phyloP scores from a whole-genome alignment of 2,888 invertebrate species.

The Acheta domesticus region DNA sequence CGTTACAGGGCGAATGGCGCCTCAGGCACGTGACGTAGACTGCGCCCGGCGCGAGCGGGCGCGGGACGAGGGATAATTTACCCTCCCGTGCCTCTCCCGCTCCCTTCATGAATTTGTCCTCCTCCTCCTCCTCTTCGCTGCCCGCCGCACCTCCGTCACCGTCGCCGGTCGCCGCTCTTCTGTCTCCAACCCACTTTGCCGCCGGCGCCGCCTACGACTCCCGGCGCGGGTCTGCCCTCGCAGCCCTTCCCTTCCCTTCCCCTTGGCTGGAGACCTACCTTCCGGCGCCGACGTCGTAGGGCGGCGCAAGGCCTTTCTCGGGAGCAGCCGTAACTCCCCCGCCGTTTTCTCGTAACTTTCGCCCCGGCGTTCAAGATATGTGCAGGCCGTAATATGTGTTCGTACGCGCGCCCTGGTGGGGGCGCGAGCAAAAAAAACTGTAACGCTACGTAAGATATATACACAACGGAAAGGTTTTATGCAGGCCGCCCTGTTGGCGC shows the following conservation, averaged over 20 bases:
- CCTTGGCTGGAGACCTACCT: no score
- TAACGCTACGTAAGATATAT: background rate
- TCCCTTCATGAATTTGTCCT: background rate
- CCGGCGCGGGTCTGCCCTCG: no score
- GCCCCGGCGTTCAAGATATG: background rate
- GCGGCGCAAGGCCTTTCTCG: no score
- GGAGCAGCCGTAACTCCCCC: background rate
- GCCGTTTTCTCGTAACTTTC: background rate
- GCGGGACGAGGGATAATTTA: conserved; percentile 4
- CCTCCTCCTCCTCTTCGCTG: no score
- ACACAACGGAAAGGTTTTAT: background rate
- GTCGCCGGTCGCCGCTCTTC: no score
- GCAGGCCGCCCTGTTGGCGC: background rate
- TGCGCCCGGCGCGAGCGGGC: background rate
- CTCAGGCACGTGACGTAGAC: background rate
- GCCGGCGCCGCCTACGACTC: no score
- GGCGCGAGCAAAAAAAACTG: background rate
- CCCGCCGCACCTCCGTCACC: no score
- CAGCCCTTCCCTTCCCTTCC: no score
- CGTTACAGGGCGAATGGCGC: background rate
- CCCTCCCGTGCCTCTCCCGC: background rate
- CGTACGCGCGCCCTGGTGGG: background rate
- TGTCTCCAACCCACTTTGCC: no score
- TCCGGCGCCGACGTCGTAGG: no score
- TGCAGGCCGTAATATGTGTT: background rate